Evolutionary conservation across 2,113 vertebrate genomes (phyloP).

Genomic region (Sinocyclocheilus rhinocerous): DNA sequence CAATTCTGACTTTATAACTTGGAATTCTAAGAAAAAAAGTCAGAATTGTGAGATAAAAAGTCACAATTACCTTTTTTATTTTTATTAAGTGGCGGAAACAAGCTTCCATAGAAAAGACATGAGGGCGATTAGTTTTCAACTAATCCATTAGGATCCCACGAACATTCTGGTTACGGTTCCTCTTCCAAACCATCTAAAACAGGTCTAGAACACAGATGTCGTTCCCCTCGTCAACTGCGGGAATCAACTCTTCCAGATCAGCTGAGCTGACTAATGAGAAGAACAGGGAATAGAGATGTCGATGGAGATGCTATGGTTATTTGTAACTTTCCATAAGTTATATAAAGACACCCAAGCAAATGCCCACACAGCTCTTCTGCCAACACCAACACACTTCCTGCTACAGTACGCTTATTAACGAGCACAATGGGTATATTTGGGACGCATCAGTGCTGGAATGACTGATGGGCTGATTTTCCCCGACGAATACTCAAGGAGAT

Average conservation of each 20-base stretch:
- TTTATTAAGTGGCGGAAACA: not conserved
- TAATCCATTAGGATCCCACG: not conserved
- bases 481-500: not conserved
- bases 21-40: no score
- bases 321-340: not conserved
- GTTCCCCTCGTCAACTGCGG: not conserved
- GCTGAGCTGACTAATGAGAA: slow-evolving; percentile 14
- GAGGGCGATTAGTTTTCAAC: not conserved
- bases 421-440: slow-evolving; percentile 41
- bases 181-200: slow-evolving; percentile 6
- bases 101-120: not conserved
- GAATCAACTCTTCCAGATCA: slow-evolving; percentile 33
- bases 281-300: slow-evolving; percentile 8
- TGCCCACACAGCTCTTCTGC: slow-evolving; percentile 34
- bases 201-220: not conserved
- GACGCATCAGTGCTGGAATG: not conserved
- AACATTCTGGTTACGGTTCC: not conserved
- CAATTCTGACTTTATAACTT: no score
- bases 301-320: not conserved
- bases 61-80: not conserved
- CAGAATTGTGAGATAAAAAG: not conserved
- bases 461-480: slow-evolving; percentile 1
- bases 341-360: slow-evolving; percentile 9
- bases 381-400: slow-evolving; percentile 35
- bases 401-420: not conserved